Percentiles rank a stretch among this genome's conserved stretches.
Conservation (phyloP, 2,113 vertebrate species). For the Psophia crepitans region DNA sequence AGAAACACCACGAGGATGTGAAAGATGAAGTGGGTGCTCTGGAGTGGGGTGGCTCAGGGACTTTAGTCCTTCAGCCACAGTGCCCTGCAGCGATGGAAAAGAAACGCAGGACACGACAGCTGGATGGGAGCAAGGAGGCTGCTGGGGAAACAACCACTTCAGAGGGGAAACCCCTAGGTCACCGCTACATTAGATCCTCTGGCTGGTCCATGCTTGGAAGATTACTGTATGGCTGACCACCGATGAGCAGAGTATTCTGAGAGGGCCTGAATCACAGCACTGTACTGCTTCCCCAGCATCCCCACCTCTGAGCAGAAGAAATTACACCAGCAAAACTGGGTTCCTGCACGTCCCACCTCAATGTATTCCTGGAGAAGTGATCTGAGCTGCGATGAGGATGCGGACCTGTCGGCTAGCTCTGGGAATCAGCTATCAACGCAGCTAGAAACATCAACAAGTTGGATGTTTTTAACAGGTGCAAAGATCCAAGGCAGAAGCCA, state of each 20-base stretch:
- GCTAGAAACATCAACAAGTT: not conserved
- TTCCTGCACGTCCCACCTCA: not conserved
- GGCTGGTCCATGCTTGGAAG: not conserved
- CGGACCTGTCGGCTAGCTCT: not conserved
- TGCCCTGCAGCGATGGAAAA: not conserved
- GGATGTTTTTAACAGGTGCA: not conserved
- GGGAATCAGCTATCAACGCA: not conserved
- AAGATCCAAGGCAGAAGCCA: not conserved
- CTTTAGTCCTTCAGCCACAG: not conserved
- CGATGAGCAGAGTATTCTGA: not conserved
- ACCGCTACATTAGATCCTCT: not conserved
- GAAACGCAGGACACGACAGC: not conserved
- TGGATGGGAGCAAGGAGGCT: not conserved
- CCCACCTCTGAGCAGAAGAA: not conserved
- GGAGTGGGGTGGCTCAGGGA: not conserved
- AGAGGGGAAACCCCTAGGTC: not conserved
- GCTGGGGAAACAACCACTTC: not conserved
- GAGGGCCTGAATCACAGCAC: not conserved
- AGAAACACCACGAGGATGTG: not conserved
- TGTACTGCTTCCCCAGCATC: not conserved
- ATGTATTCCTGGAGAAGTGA: not conserved
- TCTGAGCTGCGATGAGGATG: not conserved
- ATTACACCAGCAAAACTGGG: not conserved
- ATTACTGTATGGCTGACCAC: not conserved
- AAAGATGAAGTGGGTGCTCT: not conserved